phyloP scores from a whole-genome alignment of 35 echinoderm and acorn worm species.

The Chiridota heheva region DNA sequence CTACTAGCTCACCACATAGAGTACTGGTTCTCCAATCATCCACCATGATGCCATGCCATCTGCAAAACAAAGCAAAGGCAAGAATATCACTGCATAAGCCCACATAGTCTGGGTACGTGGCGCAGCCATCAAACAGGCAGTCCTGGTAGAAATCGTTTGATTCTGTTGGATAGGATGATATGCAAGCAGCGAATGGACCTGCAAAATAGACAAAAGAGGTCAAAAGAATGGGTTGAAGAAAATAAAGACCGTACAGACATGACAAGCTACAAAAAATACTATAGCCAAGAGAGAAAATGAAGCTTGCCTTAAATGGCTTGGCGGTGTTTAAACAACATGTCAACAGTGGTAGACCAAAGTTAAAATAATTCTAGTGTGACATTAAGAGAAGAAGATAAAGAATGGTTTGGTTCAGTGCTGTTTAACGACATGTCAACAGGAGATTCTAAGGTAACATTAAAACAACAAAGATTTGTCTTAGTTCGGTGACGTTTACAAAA shows the following conservation, averaged over 20 bases:
- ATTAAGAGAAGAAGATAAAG: too few species aligned
- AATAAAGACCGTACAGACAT: background rate
- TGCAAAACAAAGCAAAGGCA: constrained; percentile 41
- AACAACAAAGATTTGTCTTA: too few species aligned
- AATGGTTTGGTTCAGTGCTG: too few species aligned
- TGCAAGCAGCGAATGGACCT: constrained; percentile 63
- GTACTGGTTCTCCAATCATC: constrained; percentile 43
- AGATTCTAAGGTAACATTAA: too few species aligned
- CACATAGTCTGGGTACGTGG: constrained; percentile 18
- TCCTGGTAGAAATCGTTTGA: constrained; percentile 38
- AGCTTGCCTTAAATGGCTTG: too few species aligned
- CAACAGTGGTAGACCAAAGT: too few species aligned
- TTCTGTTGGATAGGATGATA: background rate
- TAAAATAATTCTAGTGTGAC: too few species aligned
- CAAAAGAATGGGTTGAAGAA: background rate
- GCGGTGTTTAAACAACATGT: too few species aligned
- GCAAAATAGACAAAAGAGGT: background rate
- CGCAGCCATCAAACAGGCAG: constrained; percentile 53
- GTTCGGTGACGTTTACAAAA: too few species aligned
- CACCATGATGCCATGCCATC: constrained; percentile 19
- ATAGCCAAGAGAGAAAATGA: background rate
- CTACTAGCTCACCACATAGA: constrained; percentile 47
- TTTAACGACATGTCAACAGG: too few species aligned
- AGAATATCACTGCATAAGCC: constrained; percentile 42
- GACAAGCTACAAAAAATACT: background rate